Percentiles rank a stretch among this genome's conserved stretches.
Conservation (phyloP, 1,140 invertebrate species). For the Chymomyza costata region DNA sequence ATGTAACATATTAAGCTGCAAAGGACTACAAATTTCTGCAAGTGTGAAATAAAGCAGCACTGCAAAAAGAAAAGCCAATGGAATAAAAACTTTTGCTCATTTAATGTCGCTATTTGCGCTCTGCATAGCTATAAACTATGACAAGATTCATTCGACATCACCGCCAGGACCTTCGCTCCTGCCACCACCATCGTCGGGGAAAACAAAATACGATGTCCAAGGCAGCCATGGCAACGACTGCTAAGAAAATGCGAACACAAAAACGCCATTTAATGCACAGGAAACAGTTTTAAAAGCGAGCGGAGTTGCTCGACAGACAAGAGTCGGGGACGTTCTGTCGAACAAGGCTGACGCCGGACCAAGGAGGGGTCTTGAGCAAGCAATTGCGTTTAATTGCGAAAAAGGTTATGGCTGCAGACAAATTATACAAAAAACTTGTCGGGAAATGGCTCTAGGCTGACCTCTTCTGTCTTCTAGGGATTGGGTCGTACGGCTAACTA, state of each 20-base stretch:
- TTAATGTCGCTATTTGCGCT: slow-evolving; percentile 56
- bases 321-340: slow-evolving; percentile 4
- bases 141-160: slow-evolving; percentile 4
- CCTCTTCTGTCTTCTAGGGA: too few species aligned
- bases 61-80: slow-evolving; percentile 27
- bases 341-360: background rate
- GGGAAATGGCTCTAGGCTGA: slow-evolving; percentile 69
- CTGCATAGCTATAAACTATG: slow-evolving; percentile 41
- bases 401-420: slow-evolving; percentile 43
- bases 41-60: slow-evolving; percentile 23
- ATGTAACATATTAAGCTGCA: too few species aligned
- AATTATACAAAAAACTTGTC: slow-evolving; percentile 55
- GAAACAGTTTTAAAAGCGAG: slow-evolving; percentile 65
- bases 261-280: slow-evolving; percentile 69
- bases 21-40: background rate
- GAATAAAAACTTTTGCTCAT: slow-evolving; percentile 67
- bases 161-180: background rate
- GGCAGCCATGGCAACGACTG: slow-evolving; percentile 4
- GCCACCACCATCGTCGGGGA: slow-evolving; percentile 15
- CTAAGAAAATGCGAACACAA: slow-evolving; percentile 53
- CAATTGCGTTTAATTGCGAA: slow-evolving; percentile 68
- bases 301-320: background rate
- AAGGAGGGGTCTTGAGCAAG: slow-evolving; percentile 27
- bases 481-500: slow-evolving; percentile 45
- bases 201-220: slow-evolving; percentile 7